phyloP scores from a whole-genome alignment of 2,113 vertebrate species.

The Cyprinus carpio region DNA sequence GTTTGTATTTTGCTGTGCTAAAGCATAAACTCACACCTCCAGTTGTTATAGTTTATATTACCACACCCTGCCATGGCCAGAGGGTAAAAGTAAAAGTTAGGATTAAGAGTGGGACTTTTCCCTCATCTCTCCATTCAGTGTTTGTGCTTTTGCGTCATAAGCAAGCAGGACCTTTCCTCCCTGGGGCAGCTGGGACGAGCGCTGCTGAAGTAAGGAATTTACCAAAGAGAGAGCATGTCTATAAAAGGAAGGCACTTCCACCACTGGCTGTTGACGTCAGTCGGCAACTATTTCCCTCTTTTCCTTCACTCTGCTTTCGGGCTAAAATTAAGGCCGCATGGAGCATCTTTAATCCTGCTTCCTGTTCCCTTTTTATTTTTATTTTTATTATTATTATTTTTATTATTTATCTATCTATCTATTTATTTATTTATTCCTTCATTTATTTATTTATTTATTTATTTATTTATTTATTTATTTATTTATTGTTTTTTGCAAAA shows the following conservation, averaged over 20 bases:
- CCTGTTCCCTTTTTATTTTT: neutral
- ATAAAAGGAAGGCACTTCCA: conserved; percentile 64
- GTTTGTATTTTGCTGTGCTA: neutral
- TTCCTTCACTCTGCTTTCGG: conserved; percentile 20
- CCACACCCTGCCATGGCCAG: neutral
- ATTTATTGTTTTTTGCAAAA: too few relatives aligned
- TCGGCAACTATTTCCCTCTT: conserved; percentile 47
- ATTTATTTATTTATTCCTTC: too few relatives aligned
- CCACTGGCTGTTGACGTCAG: conserved; percentile 52
- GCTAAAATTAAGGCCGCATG: neutral
- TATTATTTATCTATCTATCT: too few relatives aligned
- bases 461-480: too few relatives aligned
- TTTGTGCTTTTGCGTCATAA: conserved; percentile 46
- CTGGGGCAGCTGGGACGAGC: too few relatives aligned
- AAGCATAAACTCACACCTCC: neutral
- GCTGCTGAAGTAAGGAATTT: too few relatives aligned
- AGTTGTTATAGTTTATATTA: neutral
- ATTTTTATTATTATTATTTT: too few relatives aligned
- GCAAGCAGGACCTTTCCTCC: conserved; percentile 41
- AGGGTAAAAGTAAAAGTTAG: conserved; percentile 53
- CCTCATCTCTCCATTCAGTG: neutral
- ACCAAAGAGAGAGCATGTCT: conserved; percentile 50
- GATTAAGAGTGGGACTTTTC: conserved; percentile 32
- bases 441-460: neutral
- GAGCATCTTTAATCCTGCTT: neutral